Base-by-base conservation (phyloP, 2,888 invertebrate species). In the Campoplex capitator region DNA sequence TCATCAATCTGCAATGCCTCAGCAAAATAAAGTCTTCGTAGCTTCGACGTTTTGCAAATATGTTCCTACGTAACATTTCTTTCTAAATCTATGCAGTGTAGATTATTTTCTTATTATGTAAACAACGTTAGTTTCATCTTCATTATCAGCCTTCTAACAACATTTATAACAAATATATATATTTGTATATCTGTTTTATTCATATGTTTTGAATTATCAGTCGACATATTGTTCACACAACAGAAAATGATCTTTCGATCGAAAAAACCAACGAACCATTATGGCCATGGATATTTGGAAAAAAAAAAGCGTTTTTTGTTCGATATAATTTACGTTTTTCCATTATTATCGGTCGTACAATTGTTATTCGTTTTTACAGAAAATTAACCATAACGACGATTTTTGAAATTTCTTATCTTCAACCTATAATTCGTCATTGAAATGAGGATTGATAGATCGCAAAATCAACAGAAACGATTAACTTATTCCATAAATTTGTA, bases 91-190 rank as follows among this genome's bases (percentile, higher is more conserved):
- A 32, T 71, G 32, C 51, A 48, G 51, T 18, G 18, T 48, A 9
- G 32, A n/a, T 56, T 74, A 38, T 35, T 13, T 38, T 11, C 7
- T 67, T 67, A 65, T 35, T 73, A 74, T 70, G 62, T 62, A 62
- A 32, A 32, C 65, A 65, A 67, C 65, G 83, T 83, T 65, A 87
- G 78, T 88, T 83, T 62, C 81, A 56, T 56, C 35, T 74, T 79
- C 80, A 32, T 32, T 32, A 32, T 83, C 83, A 86, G 74, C 76
- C 79, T 71, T 82, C 82, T 74, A 82, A 82, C 62, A 84, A 87
- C 87, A 87, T 79, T 87, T 65, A 86, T 86, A 87, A 82, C 77
- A 76, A 87, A 87, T 81, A 84, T 87, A 84, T 86, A 83, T 83
- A 87, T 87, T 51, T 85, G 45, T 77, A 76, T 79, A 48, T 78